Conservation (phyloP, 2,888 invertebrate genomes). For the Cantharis rustica region DNA sequence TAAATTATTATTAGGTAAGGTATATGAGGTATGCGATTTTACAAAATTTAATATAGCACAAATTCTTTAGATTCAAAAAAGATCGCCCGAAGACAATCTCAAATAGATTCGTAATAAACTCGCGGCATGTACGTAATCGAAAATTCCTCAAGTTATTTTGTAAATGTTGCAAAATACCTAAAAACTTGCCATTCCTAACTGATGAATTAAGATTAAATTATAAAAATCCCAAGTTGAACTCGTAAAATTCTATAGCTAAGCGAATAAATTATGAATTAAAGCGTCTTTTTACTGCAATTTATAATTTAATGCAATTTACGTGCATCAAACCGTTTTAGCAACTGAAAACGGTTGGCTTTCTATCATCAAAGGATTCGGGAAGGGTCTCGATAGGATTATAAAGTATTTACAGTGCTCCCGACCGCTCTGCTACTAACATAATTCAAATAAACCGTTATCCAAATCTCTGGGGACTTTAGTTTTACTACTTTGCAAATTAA, state of each 20-base stretch:
- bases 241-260: background rate
- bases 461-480: conserved; percentile 25
- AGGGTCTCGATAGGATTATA: conserved; percentile 32
- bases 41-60: background rate
- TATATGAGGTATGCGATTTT: background rate
- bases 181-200: background rate
- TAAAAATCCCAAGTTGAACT: background rate
- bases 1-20: too few relatives aligned
- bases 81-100: background rate
- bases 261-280: background rate
- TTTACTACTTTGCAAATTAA: conserved; percentile 28
- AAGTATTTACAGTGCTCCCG: conserved; percentile 30
- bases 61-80: background rate
- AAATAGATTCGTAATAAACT: background rate
- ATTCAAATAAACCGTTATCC: conserved; percentile 31
- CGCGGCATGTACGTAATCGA: background rate
- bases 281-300: conserved; percentile 8
- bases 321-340: conserved; percentile 26
- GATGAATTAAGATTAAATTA: background rate
- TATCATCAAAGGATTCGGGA: conserved; percentile 31
- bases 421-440: conserved; percentile 25
- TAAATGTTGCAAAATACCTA: background rate
- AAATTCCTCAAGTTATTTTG: background rate
- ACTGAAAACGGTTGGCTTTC: conserved; percentile 29
- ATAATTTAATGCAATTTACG: conserved; percentile 26